Percentiles rank a stretch among this genome's conserved stretches.
Evolutionary conservation across 2,797 vertebrate species (phyloP).

Genomic region (Rhodeus uyekii): DNA sequence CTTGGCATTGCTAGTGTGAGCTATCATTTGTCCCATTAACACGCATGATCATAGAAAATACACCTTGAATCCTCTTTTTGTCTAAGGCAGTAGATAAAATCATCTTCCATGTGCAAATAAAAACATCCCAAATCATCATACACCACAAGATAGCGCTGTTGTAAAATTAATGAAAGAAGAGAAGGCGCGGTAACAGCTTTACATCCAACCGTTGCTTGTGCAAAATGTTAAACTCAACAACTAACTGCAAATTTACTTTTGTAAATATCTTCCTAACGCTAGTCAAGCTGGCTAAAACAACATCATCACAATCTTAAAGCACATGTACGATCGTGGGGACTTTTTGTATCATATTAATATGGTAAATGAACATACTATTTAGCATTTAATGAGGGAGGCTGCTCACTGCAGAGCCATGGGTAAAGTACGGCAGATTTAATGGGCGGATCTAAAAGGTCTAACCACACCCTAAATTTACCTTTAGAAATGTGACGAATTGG

Average conservation of each 20-base stretch:
- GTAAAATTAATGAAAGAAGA: slow-evolving; percentile 1
- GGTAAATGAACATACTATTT: background rate
- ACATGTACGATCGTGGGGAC: background rate
- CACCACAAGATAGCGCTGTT: slow-evolving; percentile 58
- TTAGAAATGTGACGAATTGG: too few relatives aligned
- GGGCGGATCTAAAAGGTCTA: background rate
- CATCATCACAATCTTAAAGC: background rate
- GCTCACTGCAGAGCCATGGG: too few relatives aligned
- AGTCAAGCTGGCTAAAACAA: background rate
- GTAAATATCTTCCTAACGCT: background rate
- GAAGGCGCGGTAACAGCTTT: background rate
- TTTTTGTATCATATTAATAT: background rate
- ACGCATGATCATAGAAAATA: background rate
- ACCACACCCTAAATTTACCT: background rate
- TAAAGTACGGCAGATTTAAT: too few relatives aligned
- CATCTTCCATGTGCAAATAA: background rate
- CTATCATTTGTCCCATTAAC: background rate
- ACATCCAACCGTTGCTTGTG: background rate
- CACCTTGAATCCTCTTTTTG: background rate
- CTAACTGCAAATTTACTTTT: background rate
- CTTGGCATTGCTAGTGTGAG: background rate
- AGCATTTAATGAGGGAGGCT: background rate
- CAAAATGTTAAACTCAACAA: background rate
- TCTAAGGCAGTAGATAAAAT: too few relatives aligned
- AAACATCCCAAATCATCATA: background rate